A percentile compares a stretch with the other conserved stretches of the same genome.
Evolutionary conservation across 35 echinoderm and acorn worm species (phyloP).

Genomic region (Apostichopus californicus): DNA sequence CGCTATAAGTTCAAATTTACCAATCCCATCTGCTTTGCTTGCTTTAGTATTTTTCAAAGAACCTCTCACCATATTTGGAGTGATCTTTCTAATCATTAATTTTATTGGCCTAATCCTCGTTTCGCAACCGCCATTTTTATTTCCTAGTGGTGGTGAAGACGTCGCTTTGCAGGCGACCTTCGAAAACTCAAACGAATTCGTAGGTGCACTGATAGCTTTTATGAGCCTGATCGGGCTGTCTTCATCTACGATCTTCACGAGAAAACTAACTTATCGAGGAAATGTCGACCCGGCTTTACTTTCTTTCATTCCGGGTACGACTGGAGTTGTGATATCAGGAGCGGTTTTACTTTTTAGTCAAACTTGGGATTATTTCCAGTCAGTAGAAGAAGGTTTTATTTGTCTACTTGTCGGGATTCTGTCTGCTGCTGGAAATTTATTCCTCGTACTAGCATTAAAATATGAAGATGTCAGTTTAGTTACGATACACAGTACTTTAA

Average conservation of each 20-base stretch:
- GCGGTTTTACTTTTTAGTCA: background rate
- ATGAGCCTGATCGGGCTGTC: background rate
- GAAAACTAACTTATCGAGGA: conserved; percentile 19
- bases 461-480: conserved; percentile 27
- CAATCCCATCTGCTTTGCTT: conserved; percentile 22
- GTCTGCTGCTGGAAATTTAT: conserved; percentile 22
- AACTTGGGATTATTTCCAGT: background rate
- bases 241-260: conserved; percentile 18
- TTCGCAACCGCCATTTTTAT: conserved; percentile 5
- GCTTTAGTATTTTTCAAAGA: background rate
- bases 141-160: background rate
- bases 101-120: background rate
- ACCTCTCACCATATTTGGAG: background rate
- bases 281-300: conserved; percentile 5
- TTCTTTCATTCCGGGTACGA: background rate
- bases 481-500: background rate
- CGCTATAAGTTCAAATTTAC: conserved; percentile 25
- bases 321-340: background rate
- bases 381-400: background rate
- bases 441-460: conserved; percentile 7
- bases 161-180: too few relatives aligned
- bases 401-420: background rate
- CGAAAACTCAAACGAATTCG: too few relatives aligned
- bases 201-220: conserved; percentile 21
- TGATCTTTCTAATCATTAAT: background rate